Evolutionary conservation across 1,140 invertebrate species (phyloP).

Genomic region (Ostrea denselamellosa): DNA sequence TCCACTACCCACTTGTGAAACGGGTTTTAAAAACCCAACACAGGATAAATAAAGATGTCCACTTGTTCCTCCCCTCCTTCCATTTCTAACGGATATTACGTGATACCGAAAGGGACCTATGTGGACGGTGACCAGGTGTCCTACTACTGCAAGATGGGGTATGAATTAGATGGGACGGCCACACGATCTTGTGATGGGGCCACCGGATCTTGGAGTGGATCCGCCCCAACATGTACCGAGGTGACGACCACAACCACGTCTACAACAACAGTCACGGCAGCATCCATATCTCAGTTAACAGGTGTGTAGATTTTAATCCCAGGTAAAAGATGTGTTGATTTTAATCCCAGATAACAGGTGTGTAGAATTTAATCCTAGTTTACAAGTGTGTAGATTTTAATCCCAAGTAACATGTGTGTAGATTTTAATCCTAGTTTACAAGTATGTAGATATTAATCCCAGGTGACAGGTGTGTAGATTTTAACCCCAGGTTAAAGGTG

Average conservation of each 20-base stretch:
- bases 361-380: too few relatives aligned
- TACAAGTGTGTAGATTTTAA: too few relatives aligned
- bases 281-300: background rate
- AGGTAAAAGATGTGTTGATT: too few relatives aligned
- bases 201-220: background rate
- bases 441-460: too few relatives aligned
- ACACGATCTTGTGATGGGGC: background rate
- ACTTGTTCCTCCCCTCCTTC: background rate
- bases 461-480: too few relatives aligned
- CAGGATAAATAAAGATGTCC: background rate
- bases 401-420: too few relatives aligned
- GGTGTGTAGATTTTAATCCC: background rate
- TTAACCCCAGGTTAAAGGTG: too few relatives aligned
- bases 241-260: background rate
- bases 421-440: too few relatives aligned
- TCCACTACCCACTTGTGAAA: background rate
- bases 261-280: background rate
- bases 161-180: background rate
- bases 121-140: background rate
- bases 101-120: background rate
- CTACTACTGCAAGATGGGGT: conserved; percentile 24
- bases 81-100: background rate
- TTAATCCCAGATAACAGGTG: too few relatives aligned
- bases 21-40: background rate
- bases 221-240: background rate